phyloP scores from a whole-genome alignment of 2,113 vertebrate genomes.

The Tonatia bakeri region DNA sequence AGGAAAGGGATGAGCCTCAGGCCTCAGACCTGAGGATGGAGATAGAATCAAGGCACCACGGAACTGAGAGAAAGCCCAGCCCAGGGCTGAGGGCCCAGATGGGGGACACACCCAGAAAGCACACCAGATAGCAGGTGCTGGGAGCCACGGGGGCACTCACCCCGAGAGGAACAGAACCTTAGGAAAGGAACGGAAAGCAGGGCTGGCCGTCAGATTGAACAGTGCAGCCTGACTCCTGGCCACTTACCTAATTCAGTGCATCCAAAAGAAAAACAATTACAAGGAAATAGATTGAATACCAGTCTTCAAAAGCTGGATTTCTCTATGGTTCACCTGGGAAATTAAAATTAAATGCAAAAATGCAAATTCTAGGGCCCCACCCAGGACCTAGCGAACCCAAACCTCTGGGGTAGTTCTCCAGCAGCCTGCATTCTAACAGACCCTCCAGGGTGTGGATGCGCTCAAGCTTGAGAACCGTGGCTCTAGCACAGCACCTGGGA shows the following conservation, averaged over 20 bases:
- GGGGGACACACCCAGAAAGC: not conserved
- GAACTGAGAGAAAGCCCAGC: not conserved
- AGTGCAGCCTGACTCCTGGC: not conserved
- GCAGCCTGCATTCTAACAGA: not conserved
- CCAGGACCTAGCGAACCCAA: not conserved
- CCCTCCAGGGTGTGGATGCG: not conserved
- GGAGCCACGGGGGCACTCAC: not conserved
- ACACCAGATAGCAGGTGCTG: not conserved
- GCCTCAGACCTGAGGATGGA: not conserved
- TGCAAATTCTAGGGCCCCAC: not conserved
- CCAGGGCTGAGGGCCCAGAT: not conserved
- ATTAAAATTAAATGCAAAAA: not conserved
- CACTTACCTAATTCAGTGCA: not conserved
- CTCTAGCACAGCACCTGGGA: not conserved
- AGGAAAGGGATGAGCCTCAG: not conserved
- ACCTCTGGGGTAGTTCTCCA: not conserved
- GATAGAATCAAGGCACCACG: not conserved
- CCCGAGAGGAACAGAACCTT: fast-evolving
- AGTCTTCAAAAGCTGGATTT: not conserved
- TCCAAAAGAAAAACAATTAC: not conserved
- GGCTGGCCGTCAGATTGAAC: not conserved
- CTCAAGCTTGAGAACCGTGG: not conserved
- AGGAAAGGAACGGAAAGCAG: not conserved
- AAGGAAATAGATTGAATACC: not conserved
- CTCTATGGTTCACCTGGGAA: not conserved